Conservation (phyloP, 2,888 invertebrate species). For the Callosobruchus maculatus region DNA sequence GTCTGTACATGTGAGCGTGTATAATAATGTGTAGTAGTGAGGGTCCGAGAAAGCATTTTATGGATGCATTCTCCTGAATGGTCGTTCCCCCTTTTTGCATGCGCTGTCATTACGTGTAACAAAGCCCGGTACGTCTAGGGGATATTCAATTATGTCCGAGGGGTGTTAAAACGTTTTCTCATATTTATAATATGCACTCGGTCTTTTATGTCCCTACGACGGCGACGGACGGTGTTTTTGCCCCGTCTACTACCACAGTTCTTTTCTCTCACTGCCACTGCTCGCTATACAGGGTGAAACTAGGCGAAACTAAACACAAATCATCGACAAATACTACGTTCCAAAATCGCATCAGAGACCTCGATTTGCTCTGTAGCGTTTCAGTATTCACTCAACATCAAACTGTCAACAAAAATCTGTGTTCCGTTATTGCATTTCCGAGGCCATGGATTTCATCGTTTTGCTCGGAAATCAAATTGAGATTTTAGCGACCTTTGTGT, state of each 20-base stretch:
- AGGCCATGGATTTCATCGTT: too few relatives aligned
- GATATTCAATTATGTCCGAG: conserved; percentile 20
- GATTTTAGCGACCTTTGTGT: too few relatives aligned
- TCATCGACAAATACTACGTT: too few relatives aligned
- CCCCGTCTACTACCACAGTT: conserved; percentile 15
- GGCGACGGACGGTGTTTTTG: conserved; percentile 14
- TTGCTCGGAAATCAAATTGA: too few relatives aligned
- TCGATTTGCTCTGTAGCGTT: too few relatives aligned
- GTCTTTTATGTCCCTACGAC: conserved; percentile 3
- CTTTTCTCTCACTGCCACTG: conserved; percentile 9
- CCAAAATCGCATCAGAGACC: too few relatives aligned
- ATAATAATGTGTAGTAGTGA: conserved; percentile 4
- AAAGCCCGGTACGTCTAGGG: conserved; percentile 19
- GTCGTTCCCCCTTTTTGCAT: conserved; percentile 10
- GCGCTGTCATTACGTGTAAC: conserved; percentile 8
- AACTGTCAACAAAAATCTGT: too few relatives aligned
- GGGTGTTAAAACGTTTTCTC: conserved; percentile 18
- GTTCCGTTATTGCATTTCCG: too few relatives aligned
- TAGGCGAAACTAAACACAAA: too few relatives aligned
- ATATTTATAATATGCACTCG: conserved; percentile 14
- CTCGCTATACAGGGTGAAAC: too few relatives aligned
- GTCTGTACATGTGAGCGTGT: neutral
- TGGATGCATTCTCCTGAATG: neutral
- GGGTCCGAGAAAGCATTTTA: neutral
- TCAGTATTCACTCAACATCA: too few relatives aligned